phyloP scores from a whole-genome alignment of 2,113 vertebrate species.

The Leptobrachium ailaonicum region DNA sequence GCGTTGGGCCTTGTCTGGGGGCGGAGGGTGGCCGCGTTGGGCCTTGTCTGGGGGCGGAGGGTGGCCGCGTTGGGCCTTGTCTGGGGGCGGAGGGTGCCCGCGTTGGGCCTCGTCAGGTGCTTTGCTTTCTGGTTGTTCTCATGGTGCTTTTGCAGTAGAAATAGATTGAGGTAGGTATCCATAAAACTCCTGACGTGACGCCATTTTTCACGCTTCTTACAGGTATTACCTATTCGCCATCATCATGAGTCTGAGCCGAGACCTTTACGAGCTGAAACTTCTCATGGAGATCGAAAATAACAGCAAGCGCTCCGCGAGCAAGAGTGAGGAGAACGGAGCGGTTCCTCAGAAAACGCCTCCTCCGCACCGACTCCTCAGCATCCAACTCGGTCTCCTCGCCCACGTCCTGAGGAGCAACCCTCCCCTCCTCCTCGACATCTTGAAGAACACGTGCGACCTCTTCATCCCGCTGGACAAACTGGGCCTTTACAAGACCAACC shows the following conservation, averaged over 20 bases:
- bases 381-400: constrained; percentile 68
- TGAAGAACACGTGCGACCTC: constrained; percentile 84
- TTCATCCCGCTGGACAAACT: constrained; percentile 89
- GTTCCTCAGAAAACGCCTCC: constrained; percentile 34
- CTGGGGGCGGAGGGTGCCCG: too few relatives aligned
- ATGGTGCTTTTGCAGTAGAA: too few relatives aligned
- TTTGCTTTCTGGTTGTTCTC: too few relatives aligned
- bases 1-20: too few relatives aligned
- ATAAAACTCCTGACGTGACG: too few relatives aligned
- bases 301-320: constrained; percentile 36
- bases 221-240: constrained; percentile 91
- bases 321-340: constrained; percentile 45
- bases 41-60: too few relatives aligned
- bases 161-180: too few relatives aligned
- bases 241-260: constrained; percentile 85
- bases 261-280: constrained; percentile 81
- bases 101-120: too few relatives aligned
- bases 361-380: constrained; percentile 52
- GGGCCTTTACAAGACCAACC: constrained; percentile 73
- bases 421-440: constrained; percentile 81
- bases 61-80: too few relatives aligned
- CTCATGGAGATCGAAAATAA: constrained; percentile 74
- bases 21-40: too few relatives aligned
- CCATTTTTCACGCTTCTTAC: not conserved
- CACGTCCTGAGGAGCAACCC: constrained; percentile 79